Evolutionary conservation across 2,888 invertebrate genomes (phyloP).

Genomic region (Exocentrus adspersus): DNA sequence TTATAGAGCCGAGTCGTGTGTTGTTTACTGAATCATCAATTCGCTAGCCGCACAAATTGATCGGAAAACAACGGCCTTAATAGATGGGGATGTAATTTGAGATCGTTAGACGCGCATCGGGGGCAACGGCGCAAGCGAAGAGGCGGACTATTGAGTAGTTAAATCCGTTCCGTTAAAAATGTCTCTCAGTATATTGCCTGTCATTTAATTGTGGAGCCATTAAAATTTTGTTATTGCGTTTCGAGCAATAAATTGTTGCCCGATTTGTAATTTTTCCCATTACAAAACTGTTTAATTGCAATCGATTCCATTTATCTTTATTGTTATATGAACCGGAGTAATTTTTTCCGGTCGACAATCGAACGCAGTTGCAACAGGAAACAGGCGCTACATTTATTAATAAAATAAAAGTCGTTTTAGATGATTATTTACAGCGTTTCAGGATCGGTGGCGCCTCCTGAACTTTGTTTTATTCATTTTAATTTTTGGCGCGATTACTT

Average conservation of each 20-base stretch:
- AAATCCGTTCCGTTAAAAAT: too few relatives aligned
- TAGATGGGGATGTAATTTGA: constrained; percentile 25
- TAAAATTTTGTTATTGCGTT: constrained; percentile 1
- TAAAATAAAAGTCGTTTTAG: not conserved
- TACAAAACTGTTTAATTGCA: not conserved
- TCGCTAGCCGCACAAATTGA: constrained; percentile 23
- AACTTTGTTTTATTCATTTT: constrained; percentile 1
- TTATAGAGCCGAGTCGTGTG: constrained; percentile 18
- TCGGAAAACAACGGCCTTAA: constrained; percentile 25
- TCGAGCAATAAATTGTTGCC: not conserved
- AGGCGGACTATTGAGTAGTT: too few relatives aligned
- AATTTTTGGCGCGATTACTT: not conserved
- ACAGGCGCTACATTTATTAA: too few relatives aligned
- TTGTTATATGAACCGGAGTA: too few relatives aligned
- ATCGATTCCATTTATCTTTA: not conserved
- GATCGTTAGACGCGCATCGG: constrained; percentile 12
- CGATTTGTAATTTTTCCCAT: not conserved
- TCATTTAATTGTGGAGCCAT: too few relatives aligned
- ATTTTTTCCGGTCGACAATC: too few relatives aligned
- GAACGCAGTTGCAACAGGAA: too few relatives aligned
- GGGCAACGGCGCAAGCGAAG: not conserved
- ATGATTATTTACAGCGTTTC: not conserved
- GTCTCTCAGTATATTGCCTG: too few relatives aligned
- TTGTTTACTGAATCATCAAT: constrained; percentile 25
- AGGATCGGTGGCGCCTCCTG: not conserved